These are phyloP conservation scores for Hiodon alosoides DNA, from an alignment of 2,113 vertebrate species.

Conservation along the genomic window DNA sequence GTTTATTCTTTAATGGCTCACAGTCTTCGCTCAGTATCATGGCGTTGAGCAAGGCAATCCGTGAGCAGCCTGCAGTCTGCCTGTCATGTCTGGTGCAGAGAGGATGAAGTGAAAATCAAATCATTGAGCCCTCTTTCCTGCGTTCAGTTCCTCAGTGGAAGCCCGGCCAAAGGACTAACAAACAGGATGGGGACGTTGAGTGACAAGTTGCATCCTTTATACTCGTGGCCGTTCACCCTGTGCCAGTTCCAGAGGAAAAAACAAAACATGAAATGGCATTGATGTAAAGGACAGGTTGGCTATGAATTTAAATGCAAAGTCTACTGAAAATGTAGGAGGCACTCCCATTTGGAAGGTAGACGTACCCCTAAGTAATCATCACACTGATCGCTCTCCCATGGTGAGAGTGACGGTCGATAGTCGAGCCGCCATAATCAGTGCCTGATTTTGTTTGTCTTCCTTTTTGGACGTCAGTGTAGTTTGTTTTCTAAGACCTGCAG, in stretches of 20 bases:
- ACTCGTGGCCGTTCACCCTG: slow-evolving; percentile 42
- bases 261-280: slow-evolving; percentile 5
- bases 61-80: too few relatives aligned
- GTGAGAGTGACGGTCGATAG: slow-evolving; percentile 4
- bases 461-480: slow-evolving; percentile 34
- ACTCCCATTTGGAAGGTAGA: neutral
- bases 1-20: too few relatives aligned
- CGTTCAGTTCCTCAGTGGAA: slow-evolving; percentile 59
- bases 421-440: slow-evolving; percentile 35
- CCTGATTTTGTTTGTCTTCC: slow-evolving; percentile 56
- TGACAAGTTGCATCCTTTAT: slow-evolving; percentile 66
- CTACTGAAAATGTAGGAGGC: neutral
- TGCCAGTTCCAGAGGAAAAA: slow-evolving; percentile 30
- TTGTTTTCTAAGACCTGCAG: slow-evolving; percentile 39
- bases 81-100: slow-evolving; percentile 22
- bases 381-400: slow-evolving; percentile 16
- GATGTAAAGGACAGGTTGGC: neutral
- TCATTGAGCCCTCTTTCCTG: slow-evolving; percentile 61
- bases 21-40: too few relatives aligned
- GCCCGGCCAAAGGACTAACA: slow-evolving; percentile 58
- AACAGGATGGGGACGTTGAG: slow-evolving; percentile 70
- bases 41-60: too few relatives aligned
- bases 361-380: neutral
- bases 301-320: neutral
- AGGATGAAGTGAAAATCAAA: slow-evolving; percentile 45